Conservation (phyloP, 2,113 vertebrate genomes). For the Spheniscus mendiculus region DNA sequence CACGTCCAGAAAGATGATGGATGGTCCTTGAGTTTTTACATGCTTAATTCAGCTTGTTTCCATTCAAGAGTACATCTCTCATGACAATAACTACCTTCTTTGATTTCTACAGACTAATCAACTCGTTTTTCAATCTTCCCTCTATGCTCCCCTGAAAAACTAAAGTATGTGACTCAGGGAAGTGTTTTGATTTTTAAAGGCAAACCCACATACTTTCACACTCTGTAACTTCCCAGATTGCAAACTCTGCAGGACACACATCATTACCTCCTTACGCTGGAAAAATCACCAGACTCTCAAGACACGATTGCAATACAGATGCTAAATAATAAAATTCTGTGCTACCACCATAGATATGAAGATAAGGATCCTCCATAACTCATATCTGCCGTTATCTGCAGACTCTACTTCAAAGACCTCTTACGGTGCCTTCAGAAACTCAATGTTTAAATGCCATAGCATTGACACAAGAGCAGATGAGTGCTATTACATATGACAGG, state of each 20-base stretch:
- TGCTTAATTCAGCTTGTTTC: neutral
- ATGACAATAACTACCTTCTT: neutral
- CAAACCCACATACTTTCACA: neutral
- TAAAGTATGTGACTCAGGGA: neutral
- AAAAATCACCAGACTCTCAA: neutral
- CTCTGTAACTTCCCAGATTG: neutral
- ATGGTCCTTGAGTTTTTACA: neutral
- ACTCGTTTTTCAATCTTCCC: neutral
- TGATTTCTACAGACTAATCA: neutral
- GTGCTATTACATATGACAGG: neutral
- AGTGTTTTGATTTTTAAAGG: neutral
- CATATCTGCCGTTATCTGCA: fast-evolving
- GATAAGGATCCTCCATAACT: neutral
- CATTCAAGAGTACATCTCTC: neutral
- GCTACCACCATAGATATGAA: neutral
- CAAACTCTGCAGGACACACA: neutral
- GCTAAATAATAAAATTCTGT: neutral
- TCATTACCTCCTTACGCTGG: neutral
- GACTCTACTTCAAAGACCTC: neutral
- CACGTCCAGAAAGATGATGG: neutral
- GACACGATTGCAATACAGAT: neutral
- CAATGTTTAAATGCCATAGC: neutral
- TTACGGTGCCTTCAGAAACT: neutral
- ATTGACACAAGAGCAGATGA: neutral
- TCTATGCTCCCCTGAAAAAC: neutral